These are phyloP conservation scores for Sparidentex hasta DNA, from an alignment of 2,797 vertebrate species.

Conservation along the genomic window DNA sequence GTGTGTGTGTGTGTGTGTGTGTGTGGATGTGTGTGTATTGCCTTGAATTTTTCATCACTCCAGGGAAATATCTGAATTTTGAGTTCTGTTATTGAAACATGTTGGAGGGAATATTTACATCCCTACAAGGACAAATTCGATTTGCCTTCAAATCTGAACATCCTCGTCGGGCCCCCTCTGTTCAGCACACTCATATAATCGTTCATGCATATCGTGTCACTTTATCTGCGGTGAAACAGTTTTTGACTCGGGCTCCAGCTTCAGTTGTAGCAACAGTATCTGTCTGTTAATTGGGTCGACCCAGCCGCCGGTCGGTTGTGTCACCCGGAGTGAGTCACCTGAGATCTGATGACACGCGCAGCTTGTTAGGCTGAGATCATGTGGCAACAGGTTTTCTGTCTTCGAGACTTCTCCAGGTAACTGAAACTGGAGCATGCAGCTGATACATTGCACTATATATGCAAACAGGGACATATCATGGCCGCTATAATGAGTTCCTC, in stretches of 20 bases:
- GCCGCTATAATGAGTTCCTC: constrained; percentile 1
- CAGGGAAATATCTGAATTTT: background rate
- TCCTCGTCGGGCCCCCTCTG: background rate
- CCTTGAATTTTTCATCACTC: background rate
- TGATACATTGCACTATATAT: constrained; percentile 6
- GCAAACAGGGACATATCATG: background rate
- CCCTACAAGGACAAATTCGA: background rate
- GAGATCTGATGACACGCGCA: constrained; percentile 68
- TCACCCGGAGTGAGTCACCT: constrained; percentile 39
- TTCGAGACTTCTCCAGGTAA: constrained; percentile 49
- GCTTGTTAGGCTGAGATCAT: constrained; percentile 61
- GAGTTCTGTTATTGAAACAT: background rate
- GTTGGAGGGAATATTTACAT: constrained; percentile 10
- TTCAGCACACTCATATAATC: background rate
- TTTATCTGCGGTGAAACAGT: constrained; percentile 28
- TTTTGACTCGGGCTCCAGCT: constrained; percentile 26
- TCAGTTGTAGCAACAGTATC: constrained; percentile 58
- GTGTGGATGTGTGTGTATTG: background rate
- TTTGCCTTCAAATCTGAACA: constrained; percentile 7
- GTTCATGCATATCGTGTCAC: constrained; percentile 24
- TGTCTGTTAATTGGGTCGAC: constrained; percentile 53
- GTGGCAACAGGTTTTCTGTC: constrained; percentile 53
- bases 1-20: background rate
- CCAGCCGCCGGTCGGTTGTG: constrained; percentile 32
- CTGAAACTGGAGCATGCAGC: constrained; percentile 50